Base-by-base conservation (phyloP, 2,888 invertebrate species). In the Zygothrica quintamaculata region DNA sequence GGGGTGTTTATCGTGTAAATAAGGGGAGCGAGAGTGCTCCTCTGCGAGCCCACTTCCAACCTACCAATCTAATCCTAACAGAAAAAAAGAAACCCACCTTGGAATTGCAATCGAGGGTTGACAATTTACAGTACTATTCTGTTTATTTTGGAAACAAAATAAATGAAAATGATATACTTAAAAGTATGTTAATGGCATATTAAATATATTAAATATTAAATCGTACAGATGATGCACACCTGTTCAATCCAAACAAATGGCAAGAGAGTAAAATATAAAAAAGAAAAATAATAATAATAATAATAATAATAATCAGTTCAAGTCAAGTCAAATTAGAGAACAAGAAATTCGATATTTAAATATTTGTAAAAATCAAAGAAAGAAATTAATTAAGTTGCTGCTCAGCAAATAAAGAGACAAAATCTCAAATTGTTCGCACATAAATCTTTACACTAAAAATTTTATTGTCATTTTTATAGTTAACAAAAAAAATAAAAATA, bases 401-500 rank as follows among this genome's bases (percentile, higher is more conserved):
- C 4, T 26, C 37, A 29, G 12, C 22, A 15, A 8, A 16, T n/a
- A n/a, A n/a, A 33, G 22, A 48, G 50, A 51, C 59, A 48, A 52
- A 56, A 68, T 61, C 33, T 57, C 65, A 87, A 88, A 86, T 78
- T 82, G 86, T 88, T 89, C 88, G 79, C 88, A 89, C 88, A 89
- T 89, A 89, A 89, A 89, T 88, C 88, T 89, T 87, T 77, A 81
- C 78, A 84, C 87, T 88, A 87, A 84, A 84, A 84, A 80, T 80
- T 86, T 86, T 84, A 84, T 86, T 84, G 82, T 86, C 82, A 74
- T 84, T 84, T 84, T 84, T 84, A 82, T 82, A 84, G 82, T 81
- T 74, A 64, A 58, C 57, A 65, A 79, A 70, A 51, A 57, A 58
- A 65, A 60, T 55, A 52, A 70, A 71, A 52, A 37, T 36, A 47